Base-by-base conservation (phyloP, 2,888 invertebrate genomes). In the Tromatobia lineatoria region DNA sequence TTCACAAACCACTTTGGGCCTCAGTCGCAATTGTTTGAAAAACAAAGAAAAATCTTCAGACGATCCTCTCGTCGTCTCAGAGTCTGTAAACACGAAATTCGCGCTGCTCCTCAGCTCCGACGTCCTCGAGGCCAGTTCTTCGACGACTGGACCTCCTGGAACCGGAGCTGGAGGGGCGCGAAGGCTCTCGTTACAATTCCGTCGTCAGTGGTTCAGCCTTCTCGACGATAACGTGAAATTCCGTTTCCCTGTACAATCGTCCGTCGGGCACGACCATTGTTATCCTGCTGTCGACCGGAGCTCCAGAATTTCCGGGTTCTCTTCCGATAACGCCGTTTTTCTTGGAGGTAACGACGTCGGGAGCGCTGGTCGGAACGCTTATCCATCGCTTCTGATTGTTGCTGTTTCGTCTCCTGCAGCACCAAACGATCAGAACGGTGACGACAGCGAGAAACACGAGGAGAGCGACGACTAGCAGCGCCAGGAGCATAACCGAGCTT, bases 191-290 rank as follows among this genome's bases (percentile, higher is more conserved):
- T 94, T 94, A 96, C 93, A 97, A 95, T 94, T 97, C 97, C 88
- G 97, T 97, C 87, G 97, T 97, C 82, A 97, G 94, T 67, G 97
- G 96, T 94, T 97, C 97, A 61, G 97, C 96, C 93, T 96, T 96
- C 94, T 98, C 98, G 87, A 97, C 96, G 92, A 98, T 96, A 90
- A 98, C 97, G 93, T 97, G 96, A 89, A 98, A 96, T 94, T 98
- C 97, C 11, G 98, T 98, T 94, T 98, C 97, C 90, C 96, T 95
- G 92, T 98, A 98, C 18, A 97, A 96, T 91, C 97, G 95, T 1
- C 97, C 96, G 89, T 97, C 97, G 0, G 98, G 97, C 90, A 97
- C 95, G 73, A 98, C 96, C 93, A 97, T 93, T 45, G 92, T 92
- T 87, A 92, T 92, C 86, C 91, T 88, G 61, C 93, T 93, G 89